Percentiles rank a stretch among this genome's conserved stretches.
phyloP scores from a whole-genome alignment of 1,140 invertebrate species.

The Pseudomyrmex pallidus region DNA sequence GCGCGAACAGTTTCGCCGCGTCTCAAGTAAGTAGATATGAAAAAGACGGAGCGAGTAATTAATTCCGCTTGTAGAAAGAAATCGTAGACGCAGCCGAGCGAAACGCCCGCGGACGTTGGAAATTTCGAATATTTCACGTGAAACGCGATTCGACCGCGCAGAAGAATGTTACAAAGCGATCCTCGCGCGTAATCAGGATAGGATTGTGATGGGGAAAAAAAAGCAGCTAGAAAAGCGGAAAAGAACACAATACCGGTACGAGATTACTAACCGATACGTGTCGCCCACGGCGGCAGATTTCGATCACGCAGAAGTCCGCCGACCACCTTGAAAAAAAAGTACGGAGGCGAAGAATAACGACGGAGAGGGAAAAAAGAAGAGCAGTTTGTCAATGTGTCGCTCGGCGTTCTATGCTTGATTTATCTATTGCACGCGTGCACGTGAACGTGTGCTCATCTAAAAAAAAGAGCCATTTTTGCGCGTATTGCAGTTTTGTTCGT shows the following conservation, averaged over 20 bases:
- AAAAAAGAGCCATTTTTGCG: conserved; percentile 36
- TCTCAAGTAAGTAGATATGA: conserved; percentile 19
- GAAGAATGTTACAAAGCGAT: conserved; percentile 44
- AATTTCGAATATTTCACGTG: conserved; percentile 11
- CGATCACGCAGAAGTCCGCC: conserved; percentile 21
- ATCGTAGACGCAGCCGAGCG: neutral
- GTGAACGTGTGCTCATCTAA: neutral
- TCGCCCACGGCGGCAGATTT: conserved; percentile 3
- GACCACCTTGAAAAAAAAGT: conserved; percentile 13
- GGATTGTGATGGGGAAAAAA: conserved; percentile 28
- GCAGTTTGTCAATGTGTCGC: conserved; percentile 24
- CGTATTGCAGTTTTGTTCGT: neutral
- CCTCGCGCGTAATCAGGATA: conserved; percentile 25
- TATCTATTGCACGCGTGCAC: conserved; percentile 29
- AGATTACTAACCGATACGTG: conserved; percentile 38
- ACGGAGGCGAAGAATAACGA: conserved; percentile 4
- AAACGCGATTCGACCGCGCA: conserved; percentile 10
- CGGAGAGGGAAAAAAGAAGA: conserved; percentile 36
- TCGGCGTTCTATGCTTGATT: conserved; percentile 17
- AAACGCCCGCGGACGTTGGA: conserved; percentile 1
- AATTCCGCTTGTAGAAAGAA: conserved; percentile 37
- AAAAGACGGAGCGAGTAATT: conserved; percentile 31
- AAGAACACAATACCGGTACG: conserved; percentile 28
- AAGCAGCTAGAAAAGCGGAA: conserved; percentile 13
- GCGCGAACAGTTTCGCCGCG: neutral